These are phyloP conservation scores for Adelphocoris suturalis DNA, from an alignment of 2,888 invertebrate species.

Conservation along the genomic window DNA sequence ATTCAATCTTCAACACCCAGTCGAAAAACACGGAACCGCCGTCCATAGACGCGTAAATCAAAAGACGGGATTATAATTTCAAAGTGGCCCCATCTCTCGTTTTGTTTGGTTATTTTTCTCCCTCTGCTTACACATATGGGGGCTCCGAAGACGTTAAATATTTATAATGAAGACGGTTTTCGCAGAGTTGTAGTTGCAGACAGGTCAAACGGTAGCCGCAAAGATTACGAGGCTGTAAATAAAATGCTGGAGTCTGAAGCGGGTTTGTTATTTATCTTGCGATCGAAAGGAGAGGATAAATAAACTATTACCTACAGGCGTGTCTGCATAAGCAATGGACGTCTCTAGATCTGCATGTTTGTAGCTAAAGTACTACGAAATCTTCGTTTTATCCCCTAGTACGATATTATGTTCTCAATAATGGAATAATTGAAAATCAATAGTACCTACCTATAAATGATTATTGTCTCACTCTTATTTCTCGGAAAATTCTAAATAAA, in stretches of 20 bases:
- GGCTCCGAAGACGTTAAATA: constrained; percentile 17
- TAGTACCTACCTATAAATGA: no score
- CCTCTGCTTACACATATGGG: not conserved
- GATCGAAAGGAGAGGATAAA: not conserved
- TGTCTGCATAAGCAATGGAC: not conserved
- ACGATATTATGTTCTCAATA: no score
- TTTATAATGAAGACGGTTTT: constrained; percentile 40
- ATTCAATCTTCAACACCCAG: constrained; percentile 39
- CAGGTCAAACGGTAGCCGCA: constrained; percentile 27
- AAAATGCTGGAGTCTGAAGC: not conserved
- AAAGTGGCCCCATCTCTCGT: constrained; percentile 15
- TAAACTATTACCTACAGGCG: not conserved
- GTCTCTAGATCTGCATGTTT: no score
- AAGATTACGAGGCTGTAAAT: constrained; percentile 19
- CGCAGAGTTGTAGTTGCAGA: constrained; percentile 1
- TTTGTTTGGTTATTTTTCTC: constrained; percentile 4
- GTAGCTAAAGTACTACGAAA: not conserved
- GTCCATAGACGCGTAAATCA: not conserved
- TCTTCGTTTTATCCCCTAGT: no score
- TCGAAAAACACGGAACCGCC: constrained; percentile 25
- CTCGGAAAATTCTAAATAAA: no score
- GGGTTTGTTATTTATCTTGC: not conserved
- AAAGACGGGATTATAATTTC: constrained; percentile 18
- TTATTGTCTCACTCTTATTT: no score
- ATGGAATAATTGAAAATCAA: no score